Conservation (phyloP, 1,140 invertebrate genomes). For the Sycophila sp. region DNA sequence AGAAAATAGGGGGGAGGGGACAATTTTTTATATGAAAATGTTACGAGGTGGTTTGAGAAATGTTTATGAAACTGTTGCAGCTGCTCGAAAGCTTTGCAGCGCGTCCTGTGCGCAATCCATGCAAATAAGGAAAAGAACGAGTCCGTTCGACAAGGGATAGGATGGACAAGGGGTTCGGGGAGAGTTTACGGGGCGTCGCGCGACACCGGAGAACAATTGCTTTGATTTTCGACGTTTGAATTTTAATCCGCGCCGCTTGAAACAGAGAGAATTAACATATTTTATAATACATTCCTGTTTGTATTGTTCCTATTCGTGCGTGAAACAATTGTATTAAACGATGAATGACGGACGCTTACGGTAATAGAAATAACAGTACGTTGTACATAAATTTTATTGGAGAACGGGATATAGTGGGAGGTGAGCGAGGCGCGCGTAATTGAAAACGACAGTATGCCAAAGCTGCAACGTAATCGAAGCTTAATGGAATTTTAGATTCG, state of each 20-base stretch:
- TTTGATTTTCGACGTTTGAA: conserved; percentile 24
- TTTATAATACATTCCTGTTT: conserved; percentile 44
- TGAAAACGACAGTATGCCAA: conserved; percentile 19
- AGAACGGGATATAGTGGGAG: neutral
- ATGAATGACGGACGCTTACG: neutral
- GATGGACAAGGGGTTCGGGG: no score
- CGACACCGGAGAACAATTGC: conserved; percentile 21
- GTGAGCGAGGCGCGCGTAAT: neutral
- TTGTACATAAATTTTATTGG: conserved; percentile 35
- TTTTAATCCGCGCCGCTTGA: conserved; percentile 1
- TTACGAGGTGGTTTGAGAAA: no score
- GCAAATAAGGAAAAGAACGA: no score
- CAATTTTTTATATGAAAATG: no score
- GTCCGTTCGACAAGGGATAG: no score
- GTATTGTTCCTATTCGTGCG: conserved; percentile 45
- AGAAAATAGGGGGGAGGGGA: neutral
- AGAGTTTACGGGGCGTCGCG: no score
- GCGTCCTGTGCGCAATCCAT: no score
- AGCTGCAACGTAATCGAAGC: neutral
- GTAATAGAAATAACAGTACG: conserved; percentile 5
- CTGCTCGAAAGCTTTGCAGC: no score
- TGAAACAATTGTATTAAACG: conserved; percentile 27
- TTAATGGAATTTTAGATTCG: conserved; percentile 23
- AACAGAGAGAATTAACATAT: conserved; percentile 24
- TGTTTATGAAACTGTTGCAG: no score